Base-by-base conservation (phyloP, 2,113 vertebrate genomes). In the Indicator maculatus region DNA sequence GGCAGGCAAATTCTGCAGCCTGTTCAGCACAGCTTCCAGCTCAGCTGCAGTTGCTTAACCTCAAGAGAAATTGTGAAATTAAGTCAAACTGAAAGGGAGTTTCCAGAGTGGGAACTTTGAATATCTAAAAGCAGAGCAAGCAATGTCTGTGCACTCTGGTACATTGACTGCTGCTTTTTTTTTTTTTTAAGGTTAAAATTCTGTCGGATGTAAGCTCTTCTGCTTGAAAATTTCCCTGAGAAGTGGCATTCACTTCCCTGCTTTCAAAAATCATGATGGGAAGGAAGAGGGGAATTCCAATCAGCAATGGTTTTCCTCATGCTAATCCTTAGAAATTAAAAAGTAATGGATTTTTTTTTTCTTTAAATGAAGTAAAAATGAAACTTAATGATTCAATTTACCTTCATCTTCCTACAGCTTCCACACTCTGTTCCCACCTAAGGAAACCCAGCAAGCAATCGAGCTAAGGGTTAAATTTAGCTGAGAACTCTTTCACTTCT, bases 401-500 rank as follows among this genome's bases (percentile, higher is more conserved):
- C 64, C 38, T 59, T 77, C 36, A n/a, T 9, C 45, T 86, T 30
- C 65, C 70, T 64, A 6, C 16, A 80, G 24, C 8, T 36, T 18
- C 52, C 89, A 74, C 45, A 44, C 26, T 8, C 64, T 30, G 26
- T 16, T 56, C 79, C 73, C 73, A 77, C 27, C 0, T 3, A 67
- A 76, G 83, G 79, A 93, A 74, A 63, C 33, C 11, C 58, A 0
- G 31, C 63, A 60, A 66, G 64, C 47, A 39, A 87, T 65, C 52
- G 61, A 88, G 69, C 63, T 28, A 93, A 90, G 93, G 91, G 91
- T 96, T 95, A 95, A 96, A 86, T 94, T 94, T 82, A 94, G 93
- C 89, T 69, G 72, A 65, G 79, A 93, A 96, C 79, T 76, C 86
- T 92, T 86, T 95, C 71, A 88, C 90, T 94, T 95, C 91, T 93